A percentile compares a stretch with the other conserved stretches of the same genome.
phyloP scores from a whole-genome alignment of 2,797 vertebrate species.

The Poeciliopsis infans region DNA sequence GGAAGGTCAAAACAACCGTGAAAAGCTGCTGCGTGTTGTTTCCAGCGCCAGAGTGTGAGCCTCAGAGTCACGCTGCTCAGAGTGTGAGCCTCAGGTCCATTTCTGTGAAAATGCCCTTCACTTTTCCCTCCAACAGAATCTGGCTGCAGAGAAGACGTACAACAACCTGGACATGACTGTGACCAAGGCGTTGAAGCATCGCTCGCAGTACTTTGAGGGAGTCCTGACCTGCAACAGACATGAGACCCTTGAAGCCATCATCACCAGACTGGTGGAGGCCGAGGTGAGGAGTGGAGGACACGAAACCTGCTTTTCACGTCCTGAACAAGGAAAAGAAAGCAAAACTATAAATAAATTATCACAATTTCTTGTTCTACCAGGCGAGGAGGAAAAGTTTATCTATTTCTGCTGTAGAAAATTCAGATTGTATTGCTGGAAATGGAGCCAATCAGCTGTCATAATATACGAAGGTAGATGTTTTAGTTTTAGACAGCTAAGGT shows the following conservation, averaged over 20 bases:
- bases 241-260: constrained; percentile 93
- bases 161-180: constrained; percentile 98
- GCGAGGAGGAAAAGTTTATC: background rate
- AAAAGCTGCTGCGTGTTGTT: background rate
- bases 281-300: constrained; percentile 81
- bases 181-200: constrained; percentile 94
- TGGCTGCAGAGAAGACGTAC: constrained; percentile 97
- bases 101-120: background rate
- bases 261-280: constrained; percentile 94
- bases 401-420: background rate
- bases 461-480: background rate
- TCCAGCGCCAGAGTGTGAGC: background rate
- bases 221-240: constrained; percentile 92
- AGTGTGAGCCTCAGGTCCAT: background rate
- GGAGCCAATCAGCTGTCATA: background rate
- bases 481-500: background rate
- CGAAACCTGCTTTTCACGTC: background rate
- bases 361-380: background rate
- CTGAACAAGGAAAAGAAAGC: background rate
- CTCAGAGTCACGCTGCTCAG: background rate
- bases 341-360: background rate
- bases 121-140: constrained; percentile 80
- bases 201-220: constrained; percentile 97
- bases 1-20: background rate
- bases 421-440: background rate